Evolutionary conservation across 2,113 vertebrate species (phyloP).

Genomic region (Marcusenius ussheri): DNA sequence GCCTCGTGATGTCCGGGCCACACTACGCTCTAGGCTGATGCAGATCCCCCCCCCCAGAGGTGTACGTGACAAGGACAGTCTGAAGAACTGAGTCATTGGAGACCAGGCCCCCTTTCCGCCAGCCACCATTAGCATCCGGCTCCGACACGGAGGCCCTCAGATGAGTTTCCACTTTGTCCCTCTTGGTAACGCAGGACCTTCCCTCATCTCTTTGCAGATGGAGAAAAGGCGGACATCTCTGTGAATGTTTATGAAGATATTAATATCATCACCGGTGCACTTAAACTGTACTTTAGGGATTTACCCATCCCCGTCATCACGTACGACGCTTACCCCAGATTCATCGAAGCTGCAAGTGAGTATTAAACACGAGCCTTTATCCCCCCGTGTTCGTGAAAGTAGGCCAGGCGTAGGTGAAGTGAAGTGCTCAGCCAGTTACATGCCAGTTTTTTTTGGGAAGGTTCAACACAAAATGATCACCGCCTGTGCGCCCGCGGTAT

Average conservation of each 20-base stretch:
- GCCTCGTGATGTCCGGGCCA: background rate
- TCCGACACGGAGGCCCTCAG: background rate
- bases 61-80: background rate
- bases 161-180: background rate
- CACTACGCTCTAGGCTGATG: background rate
- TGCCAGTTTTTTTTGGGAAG: background rate
- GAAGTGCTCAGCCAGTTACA: background rate
- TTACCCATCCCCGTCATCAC: constrained; percentile 97
- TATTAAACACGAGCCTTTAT: constrained; percentile 29
- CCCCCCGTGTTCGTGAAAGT: constrained; percentile 19
- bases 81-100: background rate
- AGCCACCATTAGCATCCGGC: background rate
- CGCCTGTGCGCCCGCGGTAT: background rate
- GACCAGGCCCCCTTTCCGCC: background rate
- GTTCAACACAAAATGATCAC: background rate
- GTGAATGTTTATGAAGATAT: constrained; percentile 94
- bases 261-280: constrained; percentile 96
- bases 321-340: constrained; percentile 92
- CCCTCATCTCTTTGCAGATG: constrained; percentile 65
- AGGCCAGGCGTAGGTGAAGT: background rate
- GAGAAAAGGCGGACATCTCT: constrained; percentile 96
- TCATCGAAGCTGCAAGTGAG: constrained; percentile 95
- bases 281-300: constrained; percentile 99
- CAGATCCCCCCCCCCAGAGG: background rate
- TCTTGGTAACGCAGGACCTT: background rate